Conservation (phyloP, 2,797 vertebrate genomes). For the Xiphophorus birchmanni region DNA sequence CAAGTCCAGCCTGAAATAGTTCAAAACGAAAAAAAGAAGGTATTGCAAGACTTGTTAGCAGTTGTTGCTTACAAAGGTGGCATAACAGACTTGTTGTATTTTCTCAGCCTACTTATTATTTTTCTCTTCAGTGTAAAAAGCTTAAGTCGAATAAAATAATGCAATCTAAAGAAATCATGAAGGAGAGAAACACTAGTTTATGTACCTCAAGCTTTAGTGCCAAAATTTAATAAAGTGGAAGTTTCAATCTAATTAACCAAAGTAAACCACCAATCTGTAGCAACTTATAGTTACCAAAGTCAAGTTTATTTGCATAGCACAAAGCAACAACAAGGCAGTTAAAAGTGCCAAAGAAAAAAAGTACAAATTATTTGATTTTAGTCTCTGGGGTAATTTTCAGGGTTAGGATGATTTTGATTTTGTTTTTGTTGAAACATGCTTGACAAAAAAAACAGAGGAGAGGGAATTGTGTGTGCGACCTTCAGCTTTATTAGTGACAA, state of each 20-base stretch:
- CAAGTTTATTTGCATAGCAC: neutral
- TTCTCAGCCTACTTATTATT: neutral
- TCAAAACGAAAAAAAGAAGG: neutral
- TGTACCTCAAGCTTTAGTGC: neutral
- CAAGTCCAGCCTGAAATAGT: neutral
- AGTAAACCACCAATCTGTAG: neutral
- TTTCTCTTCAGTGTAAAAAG: neutral
- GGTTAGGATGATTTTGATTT: conserved; percentile 2
- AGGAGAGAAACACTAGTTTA: neutral
- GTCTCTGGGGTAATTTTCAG: neutral
- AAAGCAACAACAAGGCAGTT: no score
- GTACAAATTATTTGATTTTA: neutral
- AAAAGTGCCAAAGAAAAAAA: neutral
- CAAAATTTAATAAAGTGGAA: neutral
- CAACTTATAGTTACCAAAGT: neutral
- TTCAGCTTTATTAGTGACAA: conserved; percentile 13
- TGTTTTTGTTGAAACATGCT: neutral
- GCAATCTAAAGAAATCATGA: neutral
- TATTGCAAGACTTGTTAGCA: neutral
- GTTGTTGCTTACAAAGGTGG: neutral
- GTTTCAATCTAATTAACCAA: neutral
- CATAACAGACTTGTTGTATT: neutral
- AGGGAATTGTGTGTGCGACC: conserved; percentile 3
- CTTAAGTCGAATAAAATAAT: neutral
- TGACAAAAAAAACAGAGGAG: neutral